Percentiles rank a stretch among this genome's conserved stretches.
These are phyloP conservation scores for Cheilinus undulatus DNA, from an alignment of 2,113 vertebrate genomes.

Conservation along the genomic window DNA sequence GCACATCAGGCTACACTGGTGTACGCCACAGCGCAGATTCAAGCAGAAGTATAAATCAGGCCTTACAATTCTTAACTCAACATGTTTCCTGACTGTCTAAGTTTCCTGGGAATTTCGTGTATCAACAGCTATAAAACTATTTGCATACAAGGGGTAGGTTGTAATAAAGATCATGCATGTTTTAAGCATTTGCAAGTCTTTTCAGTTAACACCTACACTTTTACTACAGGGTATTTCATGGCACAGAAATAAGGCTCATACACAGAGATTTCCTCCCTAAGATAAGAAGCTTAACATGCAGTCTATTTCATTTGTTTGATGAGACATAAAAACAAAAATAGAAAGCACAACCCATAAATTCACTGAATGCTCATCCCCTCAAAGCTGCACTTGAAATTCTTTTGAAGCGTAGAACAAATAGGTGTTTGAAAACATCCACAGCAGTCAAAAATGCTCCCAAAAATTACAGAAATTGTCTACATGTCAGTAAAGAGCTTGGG, in stretches of 20 bases:
- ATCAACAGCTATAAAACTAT: slow-evolving; percentile 42
- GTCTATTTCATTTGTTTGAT: slow-evolving; percentile 4
- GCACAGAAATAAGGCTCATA: neutral
- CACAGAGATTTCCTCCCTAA: neutral
- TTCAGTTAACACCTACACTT: slow-evolving; percentile 82
- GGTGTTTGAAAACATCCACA: neutral
- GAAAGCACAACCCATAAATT: neutral
- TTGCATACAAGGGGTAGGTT: slow-evolving; percentile 80
- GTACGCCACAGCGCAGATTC: too few species aligned
- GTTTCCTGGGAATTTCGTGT: slow-evolving; percentile 27
- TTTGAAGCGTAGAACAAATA: neutral
- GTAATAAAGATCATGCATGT: slow-evolving; percentile 81
- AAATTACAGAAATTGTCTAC: neutral
- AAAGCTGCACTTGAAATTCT: slow-evolving; percentile 9
- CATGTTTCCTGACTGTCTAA: neutral
- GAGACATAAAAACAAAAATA: neutral
- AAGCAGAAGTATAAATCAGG: too few species aligned
- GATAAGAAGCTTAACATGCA: neutral
- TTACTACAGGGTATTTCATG: neutral
- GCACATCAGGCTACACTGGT: too few species aligned
- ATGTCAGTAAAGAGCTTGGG: neutral
- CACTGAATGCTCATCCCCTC: neutral
- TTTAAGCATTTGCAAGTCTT: slow-evolving; percentile 86
- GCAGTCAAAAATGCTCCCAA: neutral
- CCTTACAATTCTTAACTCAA: neutral